Evolutionary conservation across 1,140 invertebrate genomes (phyloP).

Genomic region (Ctenoplectra terminalis): DNA sequence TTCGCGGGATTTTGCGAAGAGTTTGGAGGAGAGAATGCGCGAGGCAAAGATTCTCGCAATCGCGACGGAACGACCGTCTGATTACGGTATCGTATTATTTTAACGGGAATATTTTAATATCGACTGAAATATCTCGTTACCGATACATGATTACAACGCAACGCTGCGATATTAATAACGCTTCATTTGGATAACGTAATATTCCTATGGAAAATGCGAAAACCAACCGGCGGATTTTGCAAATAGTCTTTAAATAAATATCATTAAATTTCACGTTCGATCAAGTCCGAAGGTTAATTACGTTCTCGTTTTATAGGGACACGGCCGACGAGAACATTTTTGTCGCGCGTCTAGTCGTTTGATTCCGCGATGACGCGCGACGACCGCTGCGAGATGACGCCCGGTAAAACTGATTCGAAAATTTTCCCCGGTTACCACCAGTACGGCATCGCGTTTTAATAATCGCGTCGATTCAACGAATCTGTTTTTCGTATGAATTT

Average conservation of each 20-base stretch:
- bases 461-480: conserved; percentile 28
- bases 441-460: background rate
- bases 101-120: conserved; percentile 49
- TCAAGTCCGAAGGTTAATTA: conserved; percentile 43
- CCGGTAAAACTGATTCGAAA: no score
- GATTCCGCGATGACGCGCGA: background rate
- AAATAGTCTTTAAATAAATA: conserved; percentile 54
- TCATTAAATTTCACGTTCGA: conserved; percentile 50
- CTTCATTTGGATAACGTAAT: conserved; percentile 54
- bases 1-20: no score
- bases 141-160: conserved; percentile 38
- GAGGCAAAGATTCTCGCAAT: background rate
- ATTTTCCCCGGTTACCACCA: background rate
- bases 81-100: conserved; percentile 46
- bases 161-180: conserved; percentile 49
- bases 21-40: background rate
- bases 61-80: background rate
- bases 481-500: conserved; percentile 35
- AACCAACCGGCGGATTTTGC: conserved; percentile 28
- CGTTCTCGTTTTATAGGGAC: background rate
- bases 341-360: no score
- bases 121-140: conserved; percentile 46
- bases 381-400: background rate
- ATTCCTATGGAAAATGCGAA: conserved; percentile 42
- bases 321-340: background rate